Percentiles rank a stretch among this genome's conserved stretches.
Conservation (phyloP, 2,113 vertebrate species). For the Glaucomys volans region DNA sequence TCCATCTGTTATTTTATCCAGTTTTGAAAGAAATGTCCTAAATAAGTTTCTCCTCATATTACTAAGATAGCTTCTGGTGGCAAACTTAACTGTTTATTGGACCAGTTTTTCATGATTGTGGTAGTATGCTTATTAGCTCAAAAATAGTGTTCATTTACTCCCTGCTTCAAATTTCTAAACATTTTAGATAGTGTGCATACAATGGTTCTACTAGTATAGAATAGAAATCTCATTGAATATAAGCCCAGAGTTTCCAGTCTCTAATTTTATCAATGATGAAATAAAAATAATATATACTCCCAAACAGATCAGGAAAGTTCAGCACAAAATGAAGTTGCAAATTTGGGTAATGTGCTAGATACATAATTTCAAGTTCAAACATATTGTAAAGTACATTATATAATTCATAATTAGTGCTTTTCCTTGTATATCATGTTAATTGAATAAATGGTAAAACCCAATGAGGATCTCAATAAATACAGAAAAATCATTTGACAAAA, state of each 20-base stretch:
- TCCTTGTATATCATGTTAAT: background rate
- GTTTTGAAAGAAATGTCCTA: background rate
- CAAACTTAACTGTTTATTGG: background rate
- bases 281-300: conserved; percentile 10
- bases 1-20: background rate
- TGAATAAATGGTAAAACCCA: background rate
- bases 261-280: background rate
- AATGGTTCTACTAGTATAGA: background rate
- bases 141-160: background rate
- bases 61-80: background rate
- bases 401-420: background rate
- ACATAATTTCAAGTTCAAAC: background rate
- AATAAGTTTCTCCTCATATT: background rate
- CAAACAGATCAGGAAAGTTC: background rate
- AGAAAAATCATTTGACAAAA: background rate
- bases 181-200: background rate
- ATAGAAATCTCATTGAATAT: background rate
- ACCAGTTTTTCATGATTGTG: background rate
- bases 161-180: background rate
- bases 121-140: background rate
- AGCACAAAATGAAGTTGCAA: background rate
- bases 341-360: background rate
- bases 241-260: background rate
- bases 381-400: background rate
- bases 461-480: background rate